Percentiles rank a stretch among this genome's conserved stretches.
Conservation (phyloP, 1,140 invertebrate genomes). For the Trichoplusia ni region DNA sequence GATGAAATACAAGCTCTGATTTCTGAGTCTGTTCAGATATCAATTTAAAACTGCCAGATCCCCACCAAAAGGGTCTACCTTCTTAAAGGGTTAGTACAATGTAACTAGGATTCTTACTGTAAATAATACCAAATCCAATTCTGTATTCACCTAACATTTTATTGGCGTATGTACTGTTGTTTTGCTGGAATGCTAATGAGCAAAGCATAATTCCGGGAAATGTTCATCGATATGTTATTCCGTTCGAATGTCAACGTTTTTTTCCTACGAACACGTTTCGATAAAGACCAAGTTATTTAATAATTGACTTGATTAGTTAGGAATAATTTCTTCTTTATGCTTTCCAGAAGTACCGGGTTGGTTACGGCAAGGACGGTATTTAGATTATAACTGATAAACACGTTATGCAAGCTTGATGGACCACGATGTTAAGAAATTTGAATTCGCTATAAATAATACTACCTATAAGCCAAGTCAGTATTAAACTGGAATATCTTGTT, state of each 20-base stretch:
- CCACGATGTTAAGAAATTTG: too few species aligned
- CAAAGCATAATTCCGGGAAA: conserved; percentile 11
- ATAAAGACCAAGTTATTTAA: neutral
- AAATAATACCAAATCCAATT: neutral
- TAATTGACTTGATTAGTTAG: neutral
- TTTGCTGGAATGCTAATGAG: conserved; percentile 17
- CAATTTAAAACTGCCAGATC: too few species aligned
- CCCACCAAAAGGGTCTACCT: too few species aligned
- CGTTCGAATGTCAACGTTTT: neutral
- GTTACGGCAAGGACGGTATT: neutral
- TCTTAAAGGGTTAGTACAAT: too few species aligned
- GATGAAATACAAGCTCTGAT: too few species aligned
- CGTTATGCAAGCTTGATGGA: neutral
- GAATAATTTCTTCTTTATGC: neutral
- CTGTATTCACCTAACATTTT: neutral
- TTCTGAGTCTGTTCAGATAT: too few species aligned
- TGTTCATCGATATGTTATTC: conserved; percentile 13
- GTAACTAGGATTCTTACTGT: too few species aligned
- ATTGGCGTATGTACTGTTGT: conserved; percentile 11
- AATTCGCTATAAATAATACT: too few species aligned
- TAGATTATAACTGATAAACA: neutral
- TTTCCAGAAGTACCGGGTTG: neutral
- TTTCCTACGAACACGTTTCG: neutral
- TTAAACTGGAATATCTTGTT: too few species aligned
- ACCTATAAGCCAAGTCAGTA: too few species aligned